Evolutionary conservation across 2,113 vertebrate genomes (phyloP), one percentile per base, ranked within the genome.

Genomic region (Onychorhynchus coronatus): DNA sequence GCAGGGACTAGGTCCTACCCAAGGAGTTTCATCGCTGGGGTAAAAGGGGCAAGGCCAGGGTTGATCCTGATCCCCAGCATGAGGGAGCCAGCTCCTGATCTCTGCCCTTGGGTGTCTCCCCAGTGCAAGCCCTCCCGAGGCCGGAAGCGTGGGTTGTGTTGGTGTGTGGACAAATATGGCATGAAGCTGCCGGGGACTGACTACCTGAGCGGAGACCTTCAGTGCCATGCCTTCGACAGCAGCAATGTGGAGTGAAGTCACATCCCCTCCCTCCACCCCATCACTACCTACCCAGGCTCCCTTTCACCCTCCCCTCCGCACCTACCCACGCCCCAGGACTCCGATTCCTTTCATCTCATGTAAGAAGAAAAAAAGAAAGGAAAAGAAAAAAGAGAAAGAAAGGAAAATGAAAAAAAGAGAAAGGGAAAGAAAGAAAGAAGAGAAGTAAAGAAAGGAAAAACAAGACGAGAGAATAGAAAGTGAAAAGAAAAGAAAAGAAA

Each of bases 51-150:
- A 8, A 88, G 85, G 37, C 1, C 44, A 33, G 31, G 58, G 17
- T 39, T 78, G 53, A 41, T 42, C 42, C 75, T 44, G 47, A 19
- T 30, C 4, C 12, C 12, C 28, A 59, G 56, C 0, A 0, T 1
- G 11, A 66, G 61, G 47, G 59, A 85, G 28, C 44, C 71, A 65
- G 8, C 44, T 91, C 55, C 50, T 94, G 73, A 89, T 71, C 50
- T 91, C 58, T 94, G 35, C 55, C 70, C 18, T 93, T 91, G 80
- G 44, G 15, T 85, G 53, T 96, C 79, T 93, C 93, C 92, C 33
- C 97, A 99, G 99, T 99, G 99, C 98, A 99, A 99, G 91, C 99
- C 99, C 42, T 99, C 99, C 74, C 99, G 99, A n/a, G 99, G 99
- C 75, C 99, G 99, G 92, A 99, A 99, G 85, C 98, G 99, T 86